Conservation (phyloP, 2,888 invertebrate species). For the Lithophane ornitopus region DNA sequence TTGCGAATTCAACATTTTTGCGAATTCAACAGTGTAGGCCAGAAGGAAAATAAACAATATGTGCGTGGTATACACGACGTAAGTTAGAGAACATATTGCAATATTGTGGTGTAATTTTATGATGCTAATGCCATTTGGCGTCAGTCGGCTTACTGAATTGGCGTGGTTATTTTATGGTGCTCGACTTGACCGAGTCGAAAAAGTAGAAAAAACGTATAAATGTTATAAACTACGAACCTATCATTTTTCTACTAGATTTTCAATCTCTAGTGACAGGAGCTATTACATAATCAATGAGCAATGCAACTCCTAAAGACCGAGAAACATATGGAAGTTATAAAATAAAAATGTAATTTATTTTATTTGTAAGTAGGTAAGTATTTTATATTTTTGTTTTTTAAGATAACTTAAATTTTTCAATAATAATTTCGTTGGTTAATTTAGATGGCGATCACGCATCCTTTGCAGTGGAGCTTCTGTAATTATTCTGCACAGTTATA, state of each 20-base stretch:
- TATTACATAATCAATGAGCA: background rate
- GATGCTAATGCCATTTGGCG: background rate
- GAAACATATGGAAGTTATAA: background rate
- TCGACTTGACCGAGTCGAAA: background rate
- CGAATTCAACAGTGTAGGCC: too few relatives aligned
- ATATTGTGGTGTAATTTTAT: background rate
- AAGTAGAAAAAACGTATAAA: background rate
- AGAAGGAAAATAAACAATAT: background rate
- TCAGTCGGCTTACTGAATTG: background rate
- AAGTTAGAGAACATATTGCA: background rate
- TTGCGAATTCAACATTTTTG: too few relatives aligned
- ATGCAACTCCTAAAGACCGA: background rate
- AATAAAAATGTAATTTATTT: background rate
- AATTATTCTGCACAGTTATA: background rate
- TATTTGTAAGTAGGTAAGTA: background rate
- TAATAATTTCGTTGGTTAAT: background rate
- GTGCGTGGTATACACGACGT: background rate
- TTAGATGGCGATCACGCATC: background rate
- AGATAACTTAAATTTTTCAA: background rate
- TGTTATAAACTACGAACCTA: background rate
- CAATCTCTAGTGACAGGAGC: background rate
- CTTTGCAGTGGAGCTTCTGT: constrained; percentile 33
- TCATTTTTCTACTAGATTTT: background rate
- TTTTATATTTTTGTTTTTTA: background rate
- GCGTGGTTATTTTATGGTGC: background rate